A percentile compares a stretch with the other conserved stretches of the same genome.
These are phyloP conservation scores for Heloderma charlesbogerti DNA, from an alignment of 2,113 vertebrate genomes.

Conservation along the genomic window DNA sequence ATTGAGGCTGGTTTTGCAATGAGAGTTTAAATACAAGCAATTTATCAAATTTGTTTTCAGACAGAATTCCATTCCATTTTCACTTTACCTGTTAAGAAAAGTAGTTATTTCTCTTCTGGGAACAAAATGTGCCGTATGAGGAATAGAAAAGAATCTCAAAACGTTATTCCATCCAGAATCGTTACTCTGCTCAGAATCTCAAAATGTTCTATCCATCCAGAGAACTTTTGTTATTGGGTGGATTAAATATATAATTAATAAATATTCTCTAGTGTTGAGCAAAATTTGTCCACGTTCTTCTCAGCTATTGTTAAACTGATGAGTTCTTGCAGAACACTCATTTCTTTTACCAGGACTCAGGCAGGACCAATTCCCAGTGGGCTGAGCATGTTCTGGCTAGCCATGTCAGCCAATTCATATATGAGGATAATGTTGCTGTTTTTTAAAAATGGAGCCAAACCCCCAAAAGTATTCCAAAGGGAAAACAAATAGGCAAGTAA, in stretches of 20 bases:
- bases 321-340: background rate
- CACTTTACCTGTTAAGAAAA: conserved; percentile 55
- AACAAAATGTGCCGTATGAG: background rate
- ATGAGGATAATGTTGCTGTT: background rate
- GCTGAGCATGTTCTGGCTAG: background rate
- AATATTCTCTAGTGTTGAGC: background rate
- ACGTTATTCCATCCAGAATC: background rate
- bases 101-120: conserved; percentile 34
- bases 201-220: no score
- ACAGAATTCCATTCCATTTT: background rate
- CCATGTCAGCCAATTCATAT: background rate
- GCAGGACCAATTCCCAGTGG: background rate
- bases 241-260: no score
- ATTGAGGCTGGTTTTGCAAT: rapidly evolving
- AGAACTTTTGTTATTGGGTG: no score
- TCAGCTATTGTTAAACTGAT: background rate
- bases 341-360: background rate
- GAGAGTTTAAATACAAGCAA: conserved; percentile 8
- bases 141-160: background rate
- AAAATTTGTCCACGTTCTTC: background rate
- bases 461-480: background rate
- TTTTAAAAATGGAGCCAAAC: background rate
- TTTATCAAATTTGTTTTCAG: background rate
- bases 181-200: no score
- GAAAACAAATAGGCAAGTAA: background rate